These are phyloP conservation scores for Carposina sasakii DNA, from an alignment of 1,140 invertebrate genomes.

Conservation along the genomic window DNA sequence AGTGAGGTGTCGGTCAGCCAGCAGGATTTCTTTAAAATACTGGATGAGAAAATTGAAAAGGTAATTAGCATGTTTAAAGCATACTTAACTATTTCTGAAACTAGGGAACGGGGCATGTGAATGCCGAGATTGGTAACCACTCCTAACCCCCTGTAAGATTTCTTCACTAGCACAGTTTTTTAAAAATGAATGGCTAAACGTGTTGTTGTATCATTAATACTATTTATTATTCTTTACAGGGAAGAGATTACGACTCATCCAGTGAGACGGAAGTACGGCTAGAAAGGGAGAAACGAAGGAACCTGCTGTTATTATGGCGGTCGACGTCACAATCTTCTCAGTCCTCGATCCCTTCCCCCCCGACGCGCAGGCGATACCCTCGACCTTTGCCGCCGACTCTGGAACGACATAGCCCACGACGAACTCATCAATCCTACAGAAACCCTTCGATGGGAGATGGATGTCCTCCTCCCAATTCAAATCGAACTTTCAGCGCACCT, in stretches of 20 bases:
- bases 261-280: constrained; percentile 76
- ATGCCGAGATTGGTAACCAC: too few species aligned
- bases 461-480: constrained; percentile 52
- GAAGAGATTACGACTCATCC: constrained; percentile 81
- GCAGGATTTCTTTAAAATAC: constrained; percentile 91
- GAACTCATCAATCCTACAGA: constrained; percentile 42
- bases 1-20: constrained; percentile 90
- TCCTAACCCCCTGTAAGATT: too few species aligned
- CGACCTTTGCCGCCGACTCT: constrained; percentile 49
- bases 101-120: too few species aligned
- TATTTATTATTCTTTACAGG: constrained; percentile 74
- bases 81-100: too few species aligned
- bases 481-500: constrained; percentile 55
- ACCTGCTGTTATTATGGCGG: constrained; percentile 76
- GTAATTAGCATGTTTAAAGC: too few species aligned
- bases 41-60: constrained; percentile 92
- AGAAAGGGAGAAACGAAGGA: constrained; percentile 73
- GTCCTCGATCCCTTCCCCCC: constrained; percentile 52
- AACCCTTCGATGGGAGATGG: constrained; percentile 54
- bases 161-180: too few species aligned
- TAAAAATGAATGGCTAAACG: too few species aligned
- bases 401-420: constrained; percentile 46
- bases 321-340: constrained; percentile 73
- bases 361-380: constrained; percentile 44
- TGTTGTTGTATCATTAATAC: too few species aligned